Evolutionary conservation across 2,113 vertebrate species (phyloP).

Genomic region (Amphilophus citrinellus): DNA sequence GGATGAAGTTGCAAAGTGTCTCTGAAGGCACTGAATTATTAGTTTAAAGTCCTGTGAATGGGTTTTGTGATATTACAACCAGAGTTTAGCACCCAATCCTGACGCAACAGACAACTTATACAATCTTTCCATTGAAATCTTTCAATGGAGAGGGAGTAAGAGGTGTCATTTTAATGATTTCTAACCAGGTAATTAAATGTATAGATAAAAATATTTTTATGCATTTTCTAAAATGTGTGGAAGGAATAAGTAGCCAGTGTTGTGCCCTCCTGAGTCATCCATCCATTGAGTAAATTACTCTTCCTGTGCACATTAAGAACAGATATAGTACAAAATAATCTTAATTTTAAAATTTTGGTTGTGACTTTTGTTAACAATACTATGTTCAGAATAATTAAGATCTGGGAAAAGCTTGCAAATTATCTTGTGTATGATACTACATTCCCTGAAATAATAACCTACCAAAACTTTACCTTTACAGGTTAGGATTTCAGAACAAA

Average conservation of each 20-base stretch:
- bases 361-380: not conserved
- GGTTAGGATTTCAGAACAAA: not conserved
- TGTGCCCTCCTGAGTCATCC: not conserved
- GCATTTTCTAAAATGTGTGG: conserved; percentile 1
- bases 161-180: not conserved
- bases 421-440: not conserved
- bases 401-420: not conserved
- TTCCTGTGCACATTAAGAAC: not conserved
- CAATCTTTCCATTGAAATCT: too few species aligned
- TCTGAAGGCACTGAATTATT: too few species aligned
- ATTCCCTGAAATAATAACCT: not conserved
- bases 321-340: not conserved
- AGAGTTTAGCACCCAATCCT: too few species aligned
- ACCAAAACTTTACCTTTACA: not conserved
- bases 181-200: not conserved
- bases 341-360: not conserved
- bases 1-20: too few species aligned
- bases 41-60: too few species aligned
- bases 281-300: not conserved
- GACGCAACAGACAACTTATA: too few species aligned
- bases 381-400: not conserved
- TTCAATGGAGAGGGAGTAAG: too few species aligned
- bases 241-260: not conserved
- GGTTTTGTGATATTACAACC: too few species aligned
- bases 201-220: conserved; percentile 5